Percentiles rank a stretch among this genome's conserved stretches.
phyloP scores from a whole-genome alignment of 2,888 invertebrate species.

The Idaea dimidiata region DNA sequence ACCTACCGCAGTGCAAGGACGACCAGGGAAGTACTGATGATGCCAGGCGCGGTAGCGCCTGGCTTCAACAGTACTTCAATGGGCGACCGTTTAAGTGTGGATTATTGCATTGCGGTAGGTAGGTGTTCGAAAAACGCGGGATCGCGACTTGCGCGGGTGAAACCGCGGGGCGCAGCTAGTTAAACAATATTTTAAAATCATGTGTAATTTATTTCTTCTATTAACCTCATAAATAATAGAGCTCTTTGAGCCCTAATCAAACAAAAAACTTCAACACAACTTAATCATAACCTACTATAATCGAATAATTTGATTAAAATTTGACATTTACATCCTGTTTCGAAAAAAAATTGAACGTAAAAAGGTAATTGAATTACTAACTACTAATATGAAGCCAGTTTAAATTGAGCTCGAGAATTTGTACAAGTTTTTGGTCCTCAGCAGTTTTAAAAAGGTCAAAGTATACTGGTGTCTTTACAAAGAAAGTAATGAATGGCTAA shows the following conservation, averaged over 20 bases:
- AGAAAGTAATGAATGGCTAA: constrained; percentile 42
- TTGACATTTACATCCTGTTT: constrained; percentile 69
- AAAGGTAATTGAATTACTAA: constrained; percentile 65
- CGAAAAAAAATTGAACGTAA: constrained; percentile 45
- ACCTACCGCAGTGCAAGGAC: too few species aligned
- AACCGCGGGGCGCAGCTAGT: too few species aligned
- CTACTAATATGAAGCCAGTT: constrained; percentile 36
- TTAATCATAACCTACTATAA: constrained; percentile 63
- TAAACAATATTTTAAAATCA: too few species aligned
- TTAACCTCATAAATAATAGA: background rate
- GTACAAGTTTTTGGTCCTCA: constrained; percentile 8
- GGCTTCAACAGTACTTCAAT: too few species aligned
- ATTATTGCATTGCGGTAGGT: too few species aligned
- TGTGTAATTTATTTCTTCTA: background rate
- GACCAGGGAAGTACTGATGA: too few species aligned
- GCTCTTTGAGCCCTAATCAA: background rate
- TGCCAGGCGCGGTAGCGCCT: too few species aligned
- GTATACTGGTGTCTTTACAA: constrained; percentile 34
- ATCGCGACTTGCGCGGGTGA: too few species aligned
- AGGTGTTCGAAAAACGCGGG: too few species aligned
- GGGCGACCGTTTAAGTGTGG: too few species aligned
- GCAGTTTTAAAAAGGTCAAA: constrained; percentile 27
- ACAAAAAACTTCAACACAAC: constrained; percentile 24
- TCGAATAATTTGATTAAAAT: constrained; percentile 73
- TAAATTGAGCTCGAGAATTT: constrained; percentile 32